A percentile compares a stretch with the other conserved stretches of the same genome.
Evolutionary conservation across 2,113 vertebrate species (phyloP).

Genomic region (Grammomys dolichurus): DNA sequence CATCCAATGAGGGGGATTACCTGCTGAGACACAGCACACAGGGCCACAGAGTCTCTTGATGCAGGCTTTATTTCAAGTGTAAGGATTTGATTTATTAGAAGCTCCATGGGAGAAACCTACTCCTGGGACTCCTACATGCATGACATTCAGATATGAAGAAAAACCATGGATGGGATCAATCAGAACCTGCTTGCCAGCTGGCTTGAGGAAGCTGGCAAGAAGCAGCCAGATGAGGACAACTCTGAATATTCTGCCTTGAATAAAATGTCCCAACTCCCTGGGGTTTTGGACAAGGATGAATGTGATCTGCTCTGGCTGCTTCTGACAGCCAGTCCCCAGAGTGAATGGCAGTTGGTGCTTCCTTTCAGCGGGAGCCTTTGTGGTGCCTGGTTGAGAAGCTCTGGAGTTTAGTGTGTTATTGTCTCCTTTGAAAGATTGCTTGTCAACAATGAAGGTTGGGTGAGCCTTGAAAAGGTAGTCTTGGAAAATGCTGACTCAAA

Average conservation of each 20-base stretch:
- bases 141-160: slow-evolving; percentile 70
- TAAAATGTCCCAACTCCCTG: slow-evolving; percentile 61
- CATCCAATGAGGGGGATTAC: not conserved
- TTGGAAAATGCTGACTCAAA: slow-evolving; percentile 66
- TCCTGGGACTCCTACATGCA: slow-evolving; percentile 52
- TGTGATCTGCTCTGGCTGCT: slow-evolving; percentile 67
- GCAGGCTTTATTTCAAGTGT: slow-evolving; percentile 69
- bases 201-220: slow-evolving; percentile 57
- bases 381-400: slow-evolving; percentile 71
- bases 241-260: slow-evolving; percentile 77
- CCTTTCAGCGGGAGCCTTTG: slow-evolving; percentile 67
- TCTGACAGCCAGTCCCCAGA: slow-evolving; percentile 70
- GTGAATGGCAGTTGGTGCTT: slow-evolving; percentile 65
- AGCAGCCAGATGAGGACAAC: slow-evolving; percentile 62
- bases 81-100: slow-evolving; percentile 71
- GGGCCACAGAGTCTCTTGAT: slow-evolving; percentile 51
- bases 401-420: slow-evolving; percentile 26
- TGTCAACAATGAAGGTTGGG: slow-evolving; percentile 64
- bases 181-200: slow-evolving; percentile 68
- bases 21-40: slow-evolving; percentile 1
- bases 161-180: slow-evolving; percentile 70
- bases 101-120: slow-evolving; percentile 7
- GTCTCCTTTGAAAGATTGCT: slow-evolving; percentile 61
- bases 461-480: slow-evolving; percentile 52
- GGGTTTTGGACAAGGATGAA: slow-evolving; percentile 73